phyloP scores from a whole-genome alignment of 2,797 vertebrate genomes.

The Oophaga sylvatica region DNA sequence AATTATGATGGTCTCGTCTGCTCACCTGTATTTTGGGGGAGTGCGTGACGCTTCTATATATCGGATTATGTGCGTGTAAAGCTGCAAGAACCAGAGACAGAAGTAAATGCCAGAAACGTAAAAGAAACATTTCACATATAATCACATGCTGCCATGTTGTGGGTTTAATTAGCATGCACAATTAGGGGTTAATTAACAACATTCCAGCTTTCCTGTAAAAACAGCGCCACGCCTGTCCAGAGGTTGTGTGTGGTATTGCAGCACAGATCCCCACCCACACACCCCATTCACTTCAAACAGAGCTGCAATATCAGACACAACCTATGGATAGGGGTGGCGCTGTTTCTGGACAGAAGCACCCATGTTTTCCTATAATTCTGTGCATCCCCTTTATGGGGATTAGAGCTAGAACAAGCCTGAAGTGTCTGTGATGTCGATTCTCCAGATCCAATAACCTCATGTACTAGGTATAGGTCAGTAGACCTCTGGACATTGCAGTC shows the following conservation, averaged over 20 bases:
- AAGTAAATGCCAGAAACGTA: background rate
- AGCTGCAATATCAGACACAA: too few relatives aligned
- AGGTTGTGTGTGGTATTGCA: background rate
- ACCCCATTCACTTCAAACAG: background rate
- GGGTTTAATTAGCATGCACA: background rate
- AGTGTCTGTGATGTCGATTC: too few relatives aligned
- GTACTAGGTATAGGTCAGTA: too few relatives aligned
- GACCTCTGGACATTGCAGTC: too few relatives aligned
- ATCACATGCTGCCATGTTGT: background rate
- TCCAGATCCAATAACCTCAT: too few relatives aligned
- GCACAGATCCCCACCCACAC: background rate
- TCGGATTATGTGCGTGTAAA: conserved; percentile 84
- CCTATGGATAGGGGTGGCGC: too few relatives aligned
- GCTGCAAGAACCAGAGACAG: conserved; percentile 72
- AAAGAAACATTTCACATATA: background rate
- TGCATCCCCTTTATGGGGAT: background rate
- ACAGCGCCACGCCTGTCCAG: background rate
- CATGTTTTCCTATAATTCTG: background rate
- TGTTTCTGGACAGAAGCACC: too few relatives aligned
- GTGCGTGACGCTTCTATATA: conserved; percentile 87
- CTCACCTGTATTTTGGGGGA: conserved; percentile 89
- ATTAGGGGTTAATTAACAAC: background rate
- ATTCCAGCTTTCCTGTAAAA: background rate
- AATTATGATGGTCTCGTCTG: background rate
- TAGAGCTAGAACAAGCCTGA: too few relatives aligned